Percentiles rank a stretch among this genome's conserved stretches.
Conservation (phyloP, 2,888 invertebrate genomes). For the Amblyteles armatorius region DNA sequence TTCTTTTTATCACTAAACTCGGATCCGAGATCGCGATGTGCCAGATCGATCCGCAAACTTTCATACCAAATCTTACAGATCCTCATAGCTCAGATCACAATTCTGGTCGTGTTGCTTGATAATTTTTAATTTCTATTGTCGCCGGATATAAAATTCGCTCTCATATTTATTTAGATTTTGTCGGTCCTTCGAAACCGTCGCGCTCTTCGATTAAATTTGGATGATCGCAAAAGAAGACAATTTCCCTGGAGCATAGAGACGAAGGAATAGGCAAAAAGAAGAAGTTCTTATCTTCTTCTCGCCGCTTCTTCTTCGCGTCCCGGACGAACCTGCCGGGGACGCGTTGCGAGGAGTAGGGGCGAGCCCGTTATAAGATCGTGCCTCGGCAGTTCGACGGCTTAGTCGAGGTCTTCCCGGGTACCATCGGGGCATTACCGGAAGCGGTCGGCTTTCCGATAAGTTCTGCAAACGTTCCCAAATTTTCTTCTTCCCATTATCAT, state of each 20-base stretch:
- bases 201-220: no score
- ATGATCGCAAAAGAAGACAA: not conserved
- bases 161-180: no score
- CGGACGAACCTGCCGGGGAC: constrained; percentile 70
- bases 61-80: no score
- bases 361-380: constrained; percentile 86
- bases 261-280: constrained; percentile 44
- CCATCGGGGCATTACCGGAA: constrained; percentile 59
- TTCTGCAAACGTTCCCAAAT: constrained; percentile 37
- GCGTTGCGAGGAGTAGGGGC: constrained; percentile 85
- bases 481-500: not conserved
- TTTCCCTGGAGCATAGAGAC: not conserved
- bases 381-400: constrained; percentile 85
- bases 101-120: no score
- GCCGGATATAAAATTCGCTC: no score
- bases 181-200: no score
- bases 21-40: constrained; percentile 65
- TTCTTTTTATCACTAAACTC: constrained; percentile 45
- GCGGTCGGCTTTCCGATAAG: constrained; percentile 31
- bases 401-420: constrained; percentile 81
- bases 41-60: constrained; percentile 57
- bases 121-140: no score
- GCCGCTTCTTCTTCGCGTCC: constrained; percentile 42
- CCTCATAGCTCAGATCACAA: no score
- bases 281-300: constrained; percentile 17